Percentiles rank a stretch among this genome's conserved stretches.
Evolutionary conservation across 1,140 invertebrate genomes (phyloP).

Genomic region (Heliconius hermathena): DNA sequence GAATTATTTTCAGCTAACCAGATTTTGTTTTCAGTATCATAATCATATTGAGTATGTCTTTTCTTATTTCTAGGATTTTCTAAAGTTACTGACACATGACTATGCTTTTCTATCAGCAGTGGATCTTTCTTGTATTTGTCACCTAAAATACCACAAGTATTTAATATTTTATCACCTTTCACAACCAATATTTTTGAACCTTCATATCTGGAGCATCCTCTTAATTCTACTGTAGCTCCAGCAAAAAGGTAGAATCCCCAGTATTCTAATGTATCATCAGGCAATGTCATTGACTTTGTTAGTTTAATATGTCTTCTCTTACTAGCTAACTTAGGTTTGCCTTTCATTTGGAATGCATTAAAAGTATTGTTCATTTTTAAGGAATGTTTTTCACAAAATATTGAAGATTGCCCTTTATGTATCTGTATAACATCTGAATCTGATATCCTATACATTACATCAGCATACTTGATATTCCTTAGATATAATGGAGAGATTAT

Average conservation of each 20-base stretch:
- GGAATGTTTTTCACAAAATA: slow-evolving; percentile 90
- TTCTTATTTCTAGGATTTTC: slow-evolving; percentile 82
- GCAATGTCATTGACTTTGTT: slow-evolving; percentile 90
- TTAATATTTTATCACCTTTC: slow-evolving; percentile 88
- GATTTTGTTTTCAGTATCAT: slow-evolving; percentile 21
- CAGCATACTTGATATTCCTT: slow-evolving; percentile 86
- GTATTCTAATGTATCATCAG: slow-evolving; percentile 93
- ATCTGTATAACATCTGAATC: slow-evolving; percentile 92
- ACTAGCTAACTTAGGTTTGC: slow-evolving; percentile 85
- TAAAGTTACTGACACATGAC: slow-evolving; percentile 86
- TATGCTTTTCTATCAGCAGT: slow-evolving; percentile 82
- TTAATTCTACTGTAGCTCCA: slow-evolving; percentile 88
- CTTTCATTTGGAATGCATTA: slow-evolving; percentile 90
- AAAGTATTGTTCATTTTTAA: slow-evolving; percentile 90
- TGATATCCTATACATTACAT: slow-evolving; percentile 88
- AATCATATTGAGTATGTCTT: slow-evolving; percentile 16
- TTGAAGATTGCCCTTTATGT: slow-evolving; percentile 88
- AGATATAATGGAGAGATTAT: slow-evolving; percentile 89
- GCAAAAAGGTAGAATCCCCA: slow-evolving; percentile 93
- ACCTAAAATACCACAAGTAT: slow-evolving; percentile 88
- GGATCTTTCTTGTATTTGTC: slow-evolving; percentile 84
- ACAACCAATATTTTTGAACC: slow-evolving; percentile 90
- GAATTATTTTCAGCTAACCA: slow-evolving; percentile 28
- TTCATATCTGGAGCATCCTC: slow-evolving; percentile 90
- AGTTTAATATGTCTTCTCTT: slow-evolving; percentile 88